Conservation (phyloP, 1,140 invertebrate species). For the Meloidogyne hapla region DNA sequence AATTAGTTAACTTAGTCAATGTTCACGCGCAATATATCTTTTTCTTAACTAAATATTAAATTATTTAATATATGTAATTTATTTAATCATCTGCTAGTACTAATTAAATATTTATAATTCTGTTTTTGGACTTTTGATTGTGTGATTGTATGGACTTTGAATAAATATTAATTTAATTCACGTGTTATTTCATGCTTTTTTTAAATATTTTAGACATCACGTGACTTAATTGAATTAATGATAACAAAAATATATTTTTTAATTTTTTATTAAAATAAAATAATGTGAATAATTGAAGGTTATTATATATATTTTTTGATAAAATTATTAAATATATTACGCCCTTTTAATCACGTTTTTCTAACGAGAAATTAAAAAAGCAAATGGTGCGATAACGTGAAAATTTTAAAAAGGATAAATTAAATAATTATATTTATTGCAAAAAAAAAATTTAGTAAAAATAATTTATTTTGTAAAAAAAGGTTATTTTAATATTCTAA, state of each 20-base stretch:
- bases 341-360: conserved; percentile 1
- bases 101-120: too few species aligned
- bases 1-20: too few species aligned
- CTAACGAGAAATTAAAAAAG: neutral
- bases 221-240: conserved; percentile 1
- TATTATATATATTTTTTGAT: neutral
- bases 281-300: neutral
- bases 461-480: too few species aligned
- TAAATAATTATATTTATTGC: neutral
- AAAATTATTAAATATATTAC: neutral
- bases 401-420: neutral
- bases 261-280: neutral
- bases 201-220: neutral
- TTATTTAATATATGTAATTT: too few species aligned
- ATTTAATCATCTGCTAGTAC: too few species aligned
- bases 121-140: neutral
- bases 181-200: neutral
- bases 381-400: neutral
- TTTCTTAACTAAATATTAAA: too few species aligned
- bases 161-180: neutral
- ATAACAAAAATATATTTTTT: conserved; percentile 1
- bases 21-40: too few species aligned
- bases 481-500: too few species aligned
- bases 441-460: neutral
- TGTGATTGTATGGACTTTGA: neutral